Percentiles rank a stretch among this genome's conserved stretches.
Conservation (phyloP, 2,888 invertebrate species). For the Callimorpha dominula region DNA sequence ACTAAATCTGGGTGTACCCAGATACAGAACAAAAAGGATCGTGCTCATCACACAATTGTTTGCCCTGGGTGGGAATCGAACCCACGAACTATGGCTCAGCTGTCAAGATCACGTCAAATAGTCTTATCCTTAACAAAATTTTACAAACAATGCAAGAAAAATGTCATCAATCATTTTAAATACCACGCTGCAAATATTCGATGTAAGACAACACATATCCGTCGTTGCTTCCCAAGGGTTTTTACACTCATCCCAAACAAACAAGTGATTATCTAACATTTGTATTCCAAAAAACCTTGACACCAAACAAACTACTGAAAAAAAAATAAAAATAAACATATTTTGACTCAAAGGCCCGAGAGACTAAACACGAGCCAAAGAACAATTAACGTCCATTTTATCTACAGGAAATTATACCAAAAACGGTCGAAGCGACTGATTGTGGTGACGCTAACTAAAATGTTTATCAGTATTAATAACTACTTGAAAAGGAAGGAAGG, state of each 20-base stretch:
- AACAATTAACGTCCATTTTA: neutral
- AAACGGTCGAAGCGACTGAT: neutral
- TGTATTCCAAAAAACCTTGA: neutral
- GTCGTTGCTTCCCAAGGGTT: neutral
- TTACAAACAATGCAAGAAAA: neutral
- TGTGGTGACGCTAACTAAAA: neutral
- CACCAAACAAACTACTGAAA: slow-evolving; percentile 4
- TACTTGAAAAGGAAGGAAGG: neutral
- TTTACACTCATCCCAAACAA: slow-evolving; percentile 21
- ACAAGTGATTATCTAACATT: slow-evolving; percentile 37
- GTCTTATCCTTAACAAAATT: neutral
- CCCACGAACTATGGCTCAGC: too few relatives aligned
- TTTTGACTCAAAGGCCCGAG: slow-evolving; percentile 3
- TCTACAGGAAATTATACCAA: slow-evolving; percentile 5
- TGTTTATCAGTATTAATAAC: neutral
- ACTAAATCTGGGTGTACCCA: too few relatives aligned
- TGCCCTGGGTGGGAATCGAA: too few relatives aligned
- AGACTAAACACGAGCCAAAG: neutral
- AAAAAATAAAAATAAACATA: slow-evolving; percentile 4
- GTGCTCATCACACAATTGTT: too few relatives aligned
- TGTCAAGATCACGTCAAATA: neutral
- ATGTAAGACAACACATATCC: slow-evolving; percentile 7
- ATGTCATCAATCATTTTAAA: slow-evolving; percentile 11
- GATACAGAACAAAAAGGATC: too few relatives aligned
- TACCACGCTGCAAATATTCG: neutral